Evolutionary conservation across 1,140 invertebrate genomes (phyloP), one percentile per base, ranked within the genome.

Genomic region (Procambarus virginalis): DNA sequence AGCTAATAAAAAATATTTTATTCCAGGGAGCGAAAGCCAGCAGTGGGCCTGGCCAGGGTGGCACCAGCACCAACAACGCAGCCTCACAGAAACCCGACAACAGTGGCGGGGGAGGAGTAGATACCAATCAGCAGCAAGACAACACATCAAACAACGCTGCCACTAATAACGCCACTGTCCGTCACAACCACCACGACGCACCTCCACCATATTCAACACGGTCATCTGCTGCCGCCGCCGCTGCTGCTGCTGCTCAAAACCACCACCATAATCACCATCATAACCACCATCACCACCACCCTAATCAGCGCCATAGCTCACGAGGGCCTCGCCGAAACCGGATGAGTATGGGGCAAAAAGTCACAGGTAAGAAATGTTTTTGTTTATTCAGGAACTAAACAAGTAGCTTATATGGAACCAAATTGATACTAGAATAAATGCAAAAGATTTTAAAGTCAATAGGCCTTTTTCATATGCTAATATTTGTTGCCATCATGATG

Each of bases 281-380:
- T 70, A 60, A 86, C 77, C 85, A 86, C 85, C 85, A 86, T 70
- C 85, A 86, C 85, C 85, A 86, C 85, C 85, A 86, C 76, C 77
- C 76, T 58, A 79, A 86, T 58, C 85, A 86, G 76, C 85, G 77
- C 17, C 85, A 86, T 64, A 88, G 86, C 88, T 89, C 88, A 60
- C 80, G 88, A 84, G 88, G 88, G 48, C 88, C 88, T 87, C 91
- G 92, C 81, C 91, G 91, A 79, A 93, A 93, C 92, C 92, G 92
- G 92, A 93, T 92, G 92, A 92, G 91, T 92, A 93, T 89, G 86
- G 76, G 91, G 90, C 89, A 91, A 92, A 92, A 92, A 92, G 91
- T 91, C 87, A 91, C 91, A 92, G 91, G 92, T 90, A 88, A 92
- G 91, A 83, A 78, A 60, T 58, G 9, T 22, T 22, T 70, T 81